These are phyloP conservation scores for Stratiomys singularior DNA, from an alignment of 2,888 invertebrate species.

Conservation along the genomic window DNA sequence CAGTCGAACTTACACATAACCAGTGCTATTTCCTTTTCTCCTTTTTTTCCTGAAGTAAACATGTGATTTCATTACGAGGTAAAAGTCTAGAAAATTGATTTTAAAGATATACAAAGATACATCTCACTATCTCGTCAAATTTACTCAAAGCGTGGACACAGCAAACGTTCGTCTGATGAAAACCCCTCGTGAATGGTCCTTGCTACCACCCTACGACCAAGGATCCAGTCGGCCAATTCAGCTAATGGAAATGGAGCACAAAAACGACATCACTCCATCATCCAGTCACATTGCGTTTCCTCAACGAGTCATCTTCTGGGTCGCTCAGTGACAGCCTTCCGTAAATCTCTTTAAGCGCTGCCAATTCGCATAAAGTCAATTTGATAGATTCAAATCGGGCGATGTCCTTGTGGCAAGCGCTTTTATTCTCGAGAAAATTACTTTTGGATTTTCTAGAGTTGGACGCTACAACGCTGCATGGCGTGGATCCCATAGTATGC, in stretches of 20 bases:
- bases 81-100: too few relatives aligned
- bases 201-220: background rate
- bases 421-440: slow-evolving; percentile 49
- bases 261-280: slow-evolving; percentile 36
- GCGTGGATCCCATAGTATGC: background rate
- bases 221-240: slow-evolving; percentile 24
- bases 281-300: slow-evolving; percentile 43
- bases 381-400: slow-evolving; percentile 51
- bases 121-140: background rate
- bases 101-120: background rate
- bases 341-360: slow-evolving; percentile 49
- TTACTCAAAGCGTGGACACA: background rate
- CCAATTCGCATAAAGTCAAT: slow-evolving; percentile 51
- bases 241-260: slow-evolving; percentile 37
- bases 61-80: too few relatives aligned
- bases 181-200: too few relatives aligned
- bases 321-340: slow-evolving; percentile 39
- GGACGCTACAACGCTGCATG: background rate
- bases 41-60: too few relatives aligned
- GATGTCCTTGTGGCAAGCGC: slow-evolving; percentile 43
- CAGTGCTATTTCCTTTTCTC: too few relatives aligned
- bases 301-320: slow-evolving; percentile 38
- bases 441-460: slow-evolving; percentile 40
- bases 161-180: too few relatives aligned
- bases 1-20: too few relatives aligned